Evolutionary conservation across 2,797 vertebrate genomes (phyloP).

Genomic region (Hydrocynus forskahlii): DNA sequence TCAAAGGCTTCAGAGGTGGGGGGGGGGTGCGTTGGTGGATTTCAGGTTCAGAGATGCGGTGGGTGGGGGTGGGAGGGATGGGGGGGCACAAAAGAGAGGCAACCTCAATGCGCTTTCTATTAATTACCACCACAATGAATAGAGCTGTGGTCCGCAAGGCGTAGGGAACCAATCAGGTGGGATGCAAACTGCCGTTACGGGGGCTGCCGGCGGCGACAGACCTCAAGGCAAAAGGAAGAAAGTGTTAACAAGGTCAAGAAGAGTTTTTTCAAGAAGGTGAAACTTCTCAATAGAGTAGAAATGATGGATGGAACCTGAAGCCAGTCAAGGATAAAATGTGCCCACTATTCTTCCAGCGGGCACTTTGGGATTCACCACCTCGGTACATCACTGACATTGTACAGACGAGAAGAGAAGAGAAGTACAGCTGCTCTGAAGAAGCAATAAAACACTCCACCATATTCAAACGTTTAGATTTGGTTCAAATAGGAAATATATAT

Average conservation of each 20-base stretch:
- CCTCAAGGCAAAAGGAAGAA: background rate
- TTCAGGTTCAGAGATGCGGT: slow-evolving; percentile 47
- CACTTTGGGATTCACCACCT: too few species aligned
- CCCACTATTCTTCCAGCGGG: too few species aligned
- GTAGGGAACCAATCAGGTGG: slow-evolving; percentile 9
- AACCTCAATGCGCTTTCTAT: slow-evolving; percentile 46
- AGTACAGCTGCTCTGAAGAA: too few species aligned
- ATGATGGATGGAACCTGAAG: too few species aligned
- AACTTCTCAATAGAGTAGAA: background rate
- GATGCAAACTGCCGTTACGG: slow-evolving; percentile 16
- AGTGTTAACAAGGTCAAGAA: background rate
- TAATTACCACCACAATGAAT: slow-evolving; percentile 51
- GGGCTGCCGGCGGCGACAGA: background rate
- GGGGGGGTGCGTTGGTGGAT: slow-evolving; percentile 49
- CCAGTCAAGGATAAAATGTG: too few species aligned
- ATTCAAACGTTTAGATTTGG: too few species aligned
- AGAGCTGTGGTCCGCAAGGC: slow-evolving; percentile 30
- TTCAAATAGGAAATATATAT: too few species aligned
- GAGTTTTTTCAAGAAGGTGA: background rate
- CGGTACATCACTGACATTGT: too few species aligned
- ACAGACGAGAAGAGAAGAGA: too few species aligned
- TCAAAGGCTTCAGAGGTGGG: slow-evolving; percentile 72
- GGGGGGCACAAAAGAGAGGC: slow-evolving; percentile 55
- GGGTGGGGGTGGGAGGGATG: too few species aligned
- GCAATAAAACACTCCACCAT: too few species aligned